phyloP scores from a whole-genome alignment of 2,797 vertebrate genomes.

The Natrix natrix region DNA sequence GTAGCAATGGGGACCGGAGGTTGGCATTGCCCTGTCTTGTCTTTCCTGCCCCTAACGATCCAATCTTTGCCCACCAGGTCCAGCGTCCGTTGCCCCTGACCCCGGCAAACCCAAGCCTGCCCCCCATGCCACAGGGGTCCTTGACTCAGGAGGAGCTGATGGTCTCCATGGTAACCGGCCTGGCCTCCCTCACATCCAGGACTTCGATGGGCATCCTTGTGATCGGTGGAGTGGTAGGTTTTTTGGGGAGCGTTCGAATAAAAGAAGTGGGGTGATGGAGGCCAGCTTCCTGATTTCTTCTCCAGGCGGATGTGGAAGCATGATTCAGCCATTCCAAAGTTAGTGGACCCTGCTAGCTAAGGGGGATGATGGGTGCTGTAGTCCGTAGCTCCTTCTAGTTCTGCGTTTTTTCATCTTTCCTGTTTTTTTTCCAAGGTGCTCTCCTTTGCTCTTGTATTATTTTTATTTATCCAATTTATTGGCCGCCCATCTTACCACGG shows the following conservation, averaged over 20 bases:
- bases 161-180: slow-evolving; percentile 97
- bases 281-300: neutral
- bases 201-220: slow-evolving; percentile 97
- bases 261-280: neutral
- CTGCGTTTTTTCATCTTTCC: neutral
- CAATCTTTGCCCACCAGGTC: slow-evolving; percentile 69
- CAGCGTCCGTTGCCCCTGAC: slow-evolving; percentile 88
- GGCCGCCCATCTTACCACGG: no score
- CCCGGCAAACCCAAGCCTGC: slow-evolving; percentile 90
- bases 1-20: no score
- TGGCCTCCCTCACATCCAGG: slow-evolving; percentile 92
- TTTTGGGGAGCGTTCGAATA: neutral
- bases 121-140: slow-evolving; percentile 87
- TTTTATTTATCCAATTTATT: neutral
- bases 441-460: neutral
- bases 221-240: slow-evolving; percentile 93
- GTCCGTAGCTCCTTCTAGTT: neutral
- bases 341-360: neutral
- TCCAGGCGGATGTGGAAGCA: neutral
- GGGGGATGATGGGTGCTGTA: neutral
- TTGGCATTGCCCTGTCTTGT: neutral
- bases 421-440: neutral
- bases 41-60: neutral
- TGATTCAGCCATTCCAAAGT: neutral
- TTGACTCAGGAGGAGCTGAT: slow-evolving; percentile 97